Evolutionary conservation across 2,888 invertebrate genomes (phyloP).

Genomic region (Rotaria sp.): DNA sequence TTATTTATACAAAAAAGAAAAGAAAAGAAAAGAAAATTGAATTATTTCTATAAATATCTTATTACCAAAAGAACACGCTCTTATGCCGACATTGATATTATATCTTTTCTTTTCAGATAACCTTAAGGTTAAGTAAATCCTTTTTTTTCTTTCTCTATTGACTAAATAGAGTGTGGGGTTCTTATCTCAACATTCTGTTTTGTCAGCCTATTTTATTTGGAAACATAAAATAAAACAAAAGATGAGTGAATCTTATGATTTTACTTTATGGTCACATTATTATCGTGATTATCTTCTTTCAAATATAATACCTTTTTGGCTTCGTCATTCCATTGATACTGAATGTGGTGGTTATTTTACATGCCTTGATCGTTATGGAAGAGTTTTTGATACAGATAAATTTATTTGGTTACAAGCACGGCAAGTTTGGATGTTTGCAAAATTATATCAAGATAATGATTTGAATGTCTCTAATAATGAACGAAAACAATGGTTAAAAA

Average conservation of each 20-base stretch:
- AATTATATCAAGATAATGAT: slow-evolving; percentile 17
- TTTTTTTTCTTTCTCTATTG: no score
- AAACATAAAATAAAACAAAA: neutral
- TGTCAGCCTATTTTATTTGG: neutral
- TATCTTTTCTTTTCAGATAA: neutral
- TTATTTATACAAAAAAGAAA: no score
- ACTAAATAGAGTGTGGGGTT: no score
- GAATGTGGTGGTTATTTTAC: slow-evolving; percentile 28
- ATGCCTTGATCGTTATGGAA: slow-evolving; percentile 6
- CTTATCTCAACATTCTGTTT: no score
- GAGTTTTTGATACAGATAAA: slow-evolving; percentile 17
- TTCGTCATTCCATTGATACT: neutral
- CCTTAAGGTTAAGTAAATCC: neutral
- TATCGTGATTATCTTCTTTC: neutral
- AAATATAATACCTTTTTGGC: slow-evolving; percentile 14
- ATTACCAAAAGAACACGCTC: no score
- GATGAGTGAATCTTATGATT: neutral
- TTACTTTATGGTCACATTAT: slow-evolving; percentile 13
- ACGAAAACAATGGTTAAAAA: neutral
- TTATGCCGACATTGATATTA: no score
- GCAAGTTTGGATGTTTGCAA: slow-evolving; percentile 29
- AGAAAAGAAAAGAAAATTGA: no score
- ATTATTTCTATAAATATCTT: no score
- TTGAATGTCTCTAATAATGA: neutral
- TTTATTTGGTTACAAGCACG: slow-evolving; percentile 26